phyloP scores from a whole-genome alignment of 2,113 vertebrate genomes.

The Anoplopoma fimbria region DNA sequence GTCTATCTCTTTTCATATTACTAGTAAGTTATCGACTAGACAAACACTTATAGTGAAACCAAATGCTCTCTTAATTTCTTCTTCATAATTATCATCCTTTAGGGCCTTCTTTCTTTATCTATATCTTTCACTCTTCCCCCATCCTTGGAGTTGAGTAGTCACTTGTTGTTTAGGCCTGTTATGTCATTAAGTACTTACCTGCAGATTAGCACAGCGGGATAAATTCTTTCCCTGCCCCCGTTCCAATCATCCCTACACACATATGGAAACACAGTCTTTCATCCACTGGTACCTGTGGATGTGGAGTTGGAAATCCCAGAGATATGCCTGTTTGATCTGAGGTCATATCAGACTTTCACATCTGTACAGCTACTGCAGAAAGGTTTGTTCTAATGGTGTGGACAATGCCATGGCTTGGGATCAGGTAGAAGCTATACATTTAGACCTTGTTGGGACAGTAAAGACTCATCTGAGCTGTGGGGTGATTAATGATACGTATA shows the following conservation, averaged over 20 bases:
- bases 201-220: conserved; percentile 40
- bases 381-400: neutral
- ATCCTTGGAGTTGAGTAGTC: neutral
- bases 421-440: neutral
- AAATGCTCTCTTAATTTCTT: neutral
- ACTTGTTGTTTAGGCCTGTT: conserved; percentile 43
- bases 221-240: neutral
- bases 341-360: neutral
- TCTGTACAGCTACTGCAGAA: neutral
- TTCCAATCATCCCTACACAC: neutral
- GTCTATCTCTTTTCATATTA: neutral
- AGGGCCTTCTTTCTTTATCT: neutral
- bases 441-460: neutral
- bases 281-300: neutral
- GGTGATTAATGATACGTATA: neutral
- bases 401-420: too few species aligned
- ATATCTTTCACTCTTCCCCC: neutral
- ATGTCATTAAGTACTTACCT: conserved; percentile 62
- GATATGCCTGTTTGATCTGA: neutral
- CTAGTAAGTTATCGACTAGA: neutral
- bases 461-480: too few species aligned
- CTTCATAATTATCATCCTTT: neutral
- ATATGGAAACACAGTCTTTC: too few species aligned
- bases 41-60: neutral
- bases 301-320: neutral